A percentile compares a stretch with the other conserved stretches of the same genome.
Conservation (phyloP, 2,113 vertebrate species). For the Astur gentilis region DNA sequence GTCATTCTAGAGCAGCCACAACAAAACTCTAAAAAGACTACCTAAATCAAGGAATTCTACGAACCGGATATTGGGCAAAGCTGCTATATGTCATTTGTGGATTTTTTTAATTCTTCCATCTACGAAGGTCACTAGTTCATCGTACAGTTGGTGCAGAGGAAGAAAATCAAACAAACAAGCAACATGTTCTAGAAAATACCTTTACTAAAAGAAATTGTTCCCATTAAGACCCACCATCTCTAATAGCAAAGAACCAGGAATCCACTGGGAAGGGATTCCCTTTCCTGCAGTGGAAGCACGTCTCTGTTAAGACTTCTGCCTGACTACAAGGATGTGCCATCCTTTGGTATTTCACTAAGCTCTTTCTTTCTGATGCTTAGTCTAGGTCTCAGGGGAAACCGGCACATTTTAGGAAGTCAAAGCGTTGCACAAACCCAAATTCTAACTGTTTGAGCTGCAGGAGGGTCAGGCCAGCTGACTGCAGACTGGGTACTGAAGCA, state of each 20-base stretch:
- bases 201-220: neutral
- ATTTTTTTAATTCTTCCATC: neutral
- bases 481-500: neutral
- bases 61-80: neutral
- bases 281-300: neutral
- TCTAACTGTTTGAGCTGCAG: neutral
- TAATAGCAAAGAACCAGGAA: neutral
- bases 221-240: neutral
- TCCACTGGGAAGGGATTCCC: neutral
- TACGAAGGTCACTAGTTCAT: neutral
- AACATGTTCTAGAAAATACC: neutral
- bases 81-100: accelerated
- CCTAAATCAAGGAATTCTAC: neutral
- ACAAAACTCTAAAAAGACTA: neutral
- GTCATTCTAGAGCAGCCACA: neutral
- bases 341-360: neutral
- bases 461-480: neutral
- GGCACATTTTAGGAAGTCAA: neutral
- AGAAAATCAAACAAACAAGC: neutral
- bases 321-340: neutral
- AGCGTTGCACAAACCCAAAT: neutral
- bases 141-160: neutral
- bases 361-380: neutral
- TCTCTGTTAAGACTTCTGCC: neutral
- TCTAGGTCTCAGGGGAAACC: neutral